Conservation (phyloP, 2,888 invertebrate genomes). For the Nymphalis urticae region DNA sequence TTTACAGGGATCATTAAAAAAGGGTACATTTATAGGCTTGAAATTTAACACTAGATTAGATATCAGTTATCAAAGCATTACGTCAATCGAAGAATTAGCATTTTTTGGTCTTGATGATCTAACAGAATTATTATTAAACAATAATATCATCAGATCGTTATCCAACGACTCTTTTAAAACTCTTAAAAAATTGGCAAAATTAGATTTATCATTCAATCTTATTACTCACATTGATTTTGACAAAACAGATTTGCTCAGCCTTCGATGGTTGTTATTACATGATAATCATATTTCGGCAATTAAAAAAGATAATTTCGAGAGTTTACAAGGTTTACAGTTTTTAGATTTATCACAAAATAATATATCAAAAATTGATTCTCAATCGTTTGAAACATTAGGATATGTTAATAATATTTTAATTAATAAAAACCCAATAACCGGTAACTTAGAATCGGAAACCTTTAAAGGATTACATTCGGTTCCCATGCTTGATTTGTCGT, state of each 20-base stretch:
- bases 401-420: constrained; percentile 56
- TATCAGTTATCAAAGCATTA: constrained; percentile 54
- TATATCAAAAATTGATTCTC: constrained; percentile 51
- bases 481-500: constrained; percentile 60
- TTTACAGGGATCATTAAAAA: constrained; percentile 52
- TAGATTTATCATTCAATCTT: constrained; percentile 62
- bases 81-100: constrained; percentile 55
- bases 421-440: constrained; percentile 56
- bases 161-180: constrained; percentile 51
- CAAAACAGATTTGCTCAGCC: constrained; percentile 50
- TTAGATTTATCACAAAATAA: constrained; percentile 63
- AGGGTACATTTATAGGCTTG: constrained; percentile 61
- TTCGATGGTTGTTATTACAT: constrained; percentile 48
- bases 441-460: constrained; percentile 50
- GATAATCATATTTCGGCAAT: constrained; percentile 56
- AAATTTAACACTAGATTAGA: constrained; percentile 47
- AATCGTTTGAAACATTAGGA: constrained; percentile 51
- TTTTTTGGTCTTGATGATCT: constrained; percentile 54
- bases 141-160: constrained; percentile 53
- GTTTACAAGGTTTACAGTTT: constrained; percentile 49
- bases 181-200: constrained; percentile 44
- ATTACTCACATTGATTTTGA: constrained; percentile 55
- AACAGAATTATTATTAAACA: constrained; percentile 50
- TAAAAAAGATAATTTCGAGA: constrained; percentile 47
- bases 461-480: constrained; percentile 57